Evolutionary conservation across 2,113 vertebrate species (phyloP), one percentile per base, ranked within the genome.

Genomic region (Clarias macrocephalus): DNA sequence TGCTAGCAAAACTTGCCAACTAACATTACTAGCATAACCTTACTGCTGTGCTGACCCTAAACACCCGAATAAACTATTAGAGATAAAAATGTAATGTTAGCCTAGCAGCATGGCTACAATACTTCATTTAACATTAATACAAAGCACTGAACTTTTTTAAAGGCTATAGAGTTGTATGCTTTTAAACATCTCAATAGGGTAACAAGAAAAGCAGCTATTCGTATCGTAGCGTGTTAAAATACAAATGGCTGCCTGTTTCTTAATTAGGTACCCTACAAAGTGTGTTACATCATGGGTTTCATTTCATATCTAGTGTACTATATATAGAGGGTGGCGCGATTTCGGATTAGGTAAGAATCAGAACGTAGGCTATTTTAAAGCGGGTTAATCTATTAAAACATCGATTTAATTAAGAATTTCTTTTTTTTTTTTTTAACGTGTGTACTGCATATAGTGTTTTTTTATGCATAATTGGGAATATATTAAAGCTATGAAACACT

Each of bases 251-350:
- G 12, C 19, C 2, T 82, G 37, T 16, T 82, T 9, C 37, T 42
- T 83, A 68, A 1, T 16, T 66, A 68, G 23, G 82, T 52, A 12
- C 60, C 3, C 62, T 66, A 52, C 23, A 3, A 28, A 30, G 25
- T 13, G 5, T 10, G 75, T 11, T 1, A 25, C n/a, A 76, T 13
- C 8, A 15, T 52, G 42, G 37, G 5, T 3, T 76, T 79, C 3
- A 57, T 16, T 0, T 3, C 76, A 19, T n/a, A 65, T 62, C 23
- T 5, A 82, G 62, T 65, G 33, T 60, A 82, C 80, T 82, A 19
- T 0, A 0, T 30, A 11, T 56, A 25, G 0, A 16, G 0, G 19
- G 3, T 56, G n/a, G n/a, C 16, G 52, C 15, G n/a, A 30, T 79
- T 79, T 56, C 19, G 76, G 52, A 79, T 30, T 48, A 48, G 48